These are phyloP conservation scores for Podocnemis expansa DNA, from an alignment of 2,113 vertebrate genomes.

Conservation along the genomic window DNA sequence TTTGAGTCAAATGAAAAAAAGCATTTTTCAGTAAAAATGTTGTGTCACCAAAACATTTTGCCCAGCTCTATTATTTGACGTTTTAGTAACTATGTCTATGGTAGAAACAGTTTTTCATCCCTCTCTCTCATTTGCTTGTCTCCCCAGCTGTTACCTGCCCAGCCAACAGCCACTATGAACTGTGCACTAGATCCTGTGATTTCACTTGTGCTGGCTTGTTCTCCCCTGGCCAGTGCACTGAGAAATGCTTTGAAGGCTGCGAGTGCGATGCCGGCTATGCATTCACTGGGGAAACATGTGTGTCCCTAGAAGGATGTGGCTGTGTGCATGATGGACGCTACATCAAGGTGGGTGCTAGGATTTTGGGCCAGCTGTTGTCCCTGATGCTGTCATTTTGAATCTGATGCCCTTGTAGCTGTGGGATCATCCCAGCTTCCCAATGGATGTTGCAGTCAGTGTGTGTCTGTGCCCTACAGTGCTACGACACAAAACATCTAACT, in stretches of 20 bases:
- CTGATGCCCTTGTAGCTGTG: neutral
- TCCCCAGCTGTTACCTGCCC: slow-evolving; percentile 70
- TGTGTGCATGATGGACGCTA: slow-evolving; percentile 73
- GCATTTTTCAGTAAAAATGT: neutral
- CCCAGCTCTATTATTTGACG: neutral
- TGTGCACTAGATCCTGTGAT: slow-evolving; percentile 74
- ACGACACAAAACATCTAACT: no score
- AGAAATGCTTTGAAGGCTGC: slow-evolving; percentile 78
- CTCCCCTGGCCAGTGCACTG: neutral
- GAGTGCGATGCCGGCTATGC: slow-evolving; percentile 75
- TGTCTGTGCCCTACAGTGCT: neutral
- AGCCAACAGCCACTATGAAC: slow-evolving; percentile 75
- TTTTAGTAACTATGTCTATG: neutral
- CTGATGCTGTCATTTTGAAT: neutral
- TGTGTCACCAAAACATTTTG: neutral
- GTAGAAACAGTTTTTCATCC: neutral
- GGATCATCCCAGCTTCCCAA: neutral
- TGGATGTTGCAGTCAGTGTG: neutral
- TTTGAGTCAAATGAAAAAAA: neutral
- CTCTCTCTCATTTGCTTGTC: neutral
- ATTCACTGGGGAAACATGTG: slow-evolving; percentile 72
- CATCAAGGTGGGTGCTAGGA: slow-evolving; percentile 2
- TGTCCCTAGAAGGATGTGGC: slow-evolving; percentile 72
- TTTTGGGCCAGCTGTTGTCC: neutral
- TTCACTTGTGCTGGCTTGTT: slow-evolving; percentile 72